phyloP scores from a whole-genome alignment of 2,797 vertebrate genomes.

The Numenius phaeopus region DNA sequence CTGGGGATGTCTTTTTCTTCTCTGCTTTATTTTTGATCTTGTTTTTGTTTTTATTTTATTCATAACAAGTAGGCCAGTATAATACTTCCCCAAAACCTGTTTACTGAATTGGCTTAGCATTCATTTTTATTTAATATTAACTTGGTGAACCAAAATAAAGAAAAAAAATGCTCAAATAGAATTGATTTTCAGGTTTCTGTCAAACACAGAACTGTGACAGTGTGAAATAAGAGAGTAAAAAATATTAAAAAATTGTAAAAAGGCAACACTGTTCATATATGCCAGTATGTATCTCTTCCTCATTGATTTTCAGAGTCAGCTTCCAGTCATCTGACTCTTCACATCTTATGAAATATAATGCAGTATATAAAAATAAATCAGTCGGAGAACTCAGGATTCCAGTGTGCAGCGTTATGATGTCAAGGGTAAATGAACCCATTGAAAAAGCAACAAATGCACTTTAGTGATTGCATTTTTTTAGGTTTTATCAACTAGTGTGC shows the following conservation, averaged over 20 bases:
- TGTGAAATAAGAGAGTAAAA: constrained; percentile 12
- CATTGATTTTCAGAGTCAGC: constrained; percentile 30
- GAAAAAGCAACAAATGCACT: constrained; percentile 33
- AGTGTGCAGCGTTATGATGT: neutral
- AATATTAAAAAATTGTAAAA: neutral
- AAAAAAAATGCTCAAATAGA: neutral
- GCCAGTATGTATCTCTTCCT: neutral
- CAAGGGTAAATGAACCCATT: constrained; percentile 37
- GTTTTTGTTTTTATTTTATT: neutral
- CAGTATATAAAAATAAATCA: constrained; percentile 44
- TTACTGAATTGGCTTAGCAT: neutral
- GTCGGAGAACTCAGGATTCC: neutral
- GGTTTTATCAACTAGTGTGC: constrained; percentile 9
- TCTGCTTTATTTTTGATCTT: neutral
- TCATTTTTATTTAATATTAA: constrained; percentile 22
- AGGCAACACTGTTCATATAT: neutral
- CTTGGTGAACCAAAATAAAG: neutral
- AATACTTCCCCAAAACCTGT: neutral
- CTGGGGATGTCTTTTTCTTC: neutral
- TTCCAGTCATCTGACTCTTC: constrained; percentile 14
- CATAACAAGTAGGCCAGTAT: neutral
- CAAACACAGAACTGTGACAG: neutral
- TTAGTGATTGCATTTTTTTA: constrained; percentile 27
- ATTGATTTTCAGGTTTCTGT: constrained; percentile 15
- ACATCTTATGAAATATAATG: constrained; percentile 25